Evolutionary conservation across 2,888 invertebrate species (phyloP).

Genomic region (Lasioglossum villosulum): DNA sequence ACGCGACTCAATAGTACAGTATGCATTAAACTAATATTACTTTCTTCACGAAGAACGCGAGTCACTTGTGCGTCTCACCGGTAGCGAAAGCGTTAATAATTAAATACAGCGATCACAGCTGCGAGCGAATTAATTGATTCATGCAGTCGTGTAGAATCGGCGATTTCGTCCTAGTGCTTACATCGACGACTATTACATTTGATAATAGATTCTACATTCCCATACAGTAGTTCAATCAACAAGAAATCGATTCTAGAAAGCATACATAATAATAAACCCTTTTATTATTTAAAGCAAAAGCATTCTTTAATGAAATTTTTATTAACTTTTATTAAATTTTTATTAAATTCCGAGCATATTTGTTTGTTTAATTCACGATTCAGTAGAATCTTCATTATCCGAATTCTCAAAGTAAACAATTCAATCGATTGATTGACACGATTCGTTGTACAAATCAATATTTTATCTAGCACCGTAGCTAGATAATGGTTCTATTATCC

Average conservation of each 20-base stretch:
- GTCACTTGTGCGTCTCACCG: not conserved
- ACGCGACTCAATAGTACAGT: not conserved
- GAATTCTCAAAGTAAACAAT: not conserved
- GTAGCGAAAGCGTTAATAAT: not conserved
- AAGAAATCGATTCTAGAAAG: not conserved
- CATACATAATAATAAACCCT: not conserved
- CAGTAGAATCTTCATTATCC: not conserved
- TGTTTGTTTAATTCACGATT: not conserved
- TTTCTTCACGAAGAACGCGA: not conserved
- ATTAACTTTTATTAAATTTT: too few species aligned
- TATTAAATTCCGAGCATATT: not conserved
- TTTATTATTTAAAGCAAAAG: not conserved
- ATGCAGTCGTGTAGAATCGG: not conserved
- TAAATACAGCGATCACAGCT: not conserved
- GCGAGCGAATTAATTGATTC: not conserved
- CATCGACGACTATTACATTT: not conserved
- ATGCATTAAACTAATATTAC: not conserved
- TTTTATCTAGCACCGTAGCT: not conserved
- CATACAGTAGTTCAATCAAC: not conserved
- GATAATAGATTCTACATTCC: not conserved
- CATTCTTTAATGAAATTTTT: not conserved
- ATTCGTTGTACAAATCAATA: not conserved
- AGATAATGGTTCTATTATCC: too few species aligned
- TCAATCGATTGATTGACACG: not conserved
- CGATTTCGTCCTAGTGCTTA: not conserved